These are phyloP conservation scores for Silurus meridionalis DNA, from an alignment of 2,113 vertebrate species.

Conservation along the genomic window DNA sequence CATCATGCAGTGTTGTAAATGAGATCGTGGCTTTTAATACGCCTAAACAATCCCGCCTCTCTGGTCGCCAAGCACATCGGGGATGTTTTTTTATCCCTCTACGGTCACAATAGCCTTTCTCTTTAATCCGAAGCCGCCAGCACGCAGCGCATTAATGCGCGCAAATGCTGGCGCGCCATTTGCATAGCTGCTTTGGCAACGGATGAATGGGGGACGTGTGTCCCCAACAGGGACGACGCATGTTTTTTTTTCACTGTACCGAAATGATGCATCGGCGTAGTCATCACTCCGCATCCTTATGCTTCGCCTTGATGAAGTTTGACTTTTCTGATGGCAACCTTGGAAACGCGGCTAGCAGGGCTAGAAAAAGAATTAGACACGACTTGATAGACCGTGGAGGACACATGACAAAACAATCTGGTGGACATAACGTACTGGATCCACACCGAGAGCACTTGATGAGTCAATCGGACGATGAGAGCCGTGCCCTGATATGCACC, in stretches of 20 bases:
- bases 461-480: neutral
- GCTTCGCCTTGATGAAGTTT: conserved; percentile 30
- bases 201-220: conserved; percentile 6
- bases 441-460: neutral
- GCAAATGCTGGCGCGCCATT: conserved; percentile 31
- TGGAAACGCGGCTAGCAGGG: neutral
- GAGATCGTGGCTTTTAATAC: conserved; percentile 24
- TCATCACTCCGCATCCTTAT: conserved; percentile 6
- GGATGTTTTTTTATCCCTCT: conserved; percentile 25
- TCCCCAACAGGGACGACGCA: conserved; percentile 31
- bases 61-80: neutral
- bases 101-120: conserved; percentile 37
- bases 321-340: conserved; percentile 35
- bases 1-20: conserved; percentile 41
- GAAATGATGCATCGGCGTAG: conserved; percentile 11
- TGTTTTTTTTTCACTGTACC: conserved; percentile 24
- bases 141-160: conserved; percentile 12
- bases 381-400: conserved; percentile 10
- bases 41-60: conserved; percentile 23
- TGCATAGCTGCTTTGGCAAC: conserved; percentile 31
- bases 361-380: neutral
- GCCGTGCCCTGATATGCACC: neutral
- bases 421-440: conserved; percentile 1
- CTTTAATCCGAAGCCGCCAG: conserved; percentile 47
- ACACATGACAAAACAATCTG: conserved; percentile 19